phyloP scores from a whole-genome alignment of 2,113 vertebrate genomes.

The Zonotrichia leucophrys region DNA sequence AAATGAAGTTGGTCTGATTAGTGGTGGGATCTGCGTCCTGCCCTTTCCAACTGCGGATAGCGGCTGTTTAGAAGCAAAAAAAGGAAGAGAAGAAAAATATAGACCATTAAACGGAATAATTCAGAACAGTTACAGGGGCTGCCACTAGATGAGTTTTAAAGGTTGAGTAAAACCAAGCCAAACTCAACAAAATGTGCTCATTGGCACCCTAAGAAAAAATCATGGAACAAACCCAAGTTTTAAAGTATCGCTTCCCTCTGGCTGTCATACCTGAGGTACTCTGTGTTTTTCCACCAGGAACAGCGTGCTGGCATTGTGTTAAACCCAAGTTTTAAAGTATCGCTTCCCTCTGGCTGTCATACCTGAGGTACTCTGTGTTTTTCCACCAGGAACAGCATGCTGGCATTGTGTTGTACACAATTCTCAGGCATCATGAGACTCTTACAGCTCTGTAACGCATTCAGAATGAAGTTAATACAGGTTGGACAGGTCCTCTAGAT shows the following conservation, averaged over 20 bases:
- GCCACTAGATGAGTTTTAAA: neutral
- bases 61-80: neutral
- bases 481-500: neutral
- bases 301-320: no score
- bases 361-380: neutral
- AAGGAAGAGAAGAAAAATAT: accelerated
- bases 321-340: neutral
- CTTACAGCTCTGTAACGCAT: accelerated
- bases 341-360: neutral
- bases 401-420: neutral
- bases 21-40: neutral
- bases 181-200: neutral
- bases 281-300: neutral
- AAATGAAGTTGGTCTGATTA: neutral
- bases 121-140: neutral
- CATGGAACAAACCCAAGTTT: neutral
- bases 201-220: neutral
- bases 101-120: accelerated
- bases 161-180: neutral
- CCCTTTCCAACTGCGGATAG: accelerated
- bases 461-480: neutral
- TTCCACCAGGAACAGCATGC: neutral
- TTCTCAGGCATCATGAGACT: neutral
- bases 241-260: neutral
- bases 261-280: neutral